Evolutionary conservation across 2,797 vertebrate genomes (phyloP).

Genomic region (Paratrypauchen microcephalus): DNA sequence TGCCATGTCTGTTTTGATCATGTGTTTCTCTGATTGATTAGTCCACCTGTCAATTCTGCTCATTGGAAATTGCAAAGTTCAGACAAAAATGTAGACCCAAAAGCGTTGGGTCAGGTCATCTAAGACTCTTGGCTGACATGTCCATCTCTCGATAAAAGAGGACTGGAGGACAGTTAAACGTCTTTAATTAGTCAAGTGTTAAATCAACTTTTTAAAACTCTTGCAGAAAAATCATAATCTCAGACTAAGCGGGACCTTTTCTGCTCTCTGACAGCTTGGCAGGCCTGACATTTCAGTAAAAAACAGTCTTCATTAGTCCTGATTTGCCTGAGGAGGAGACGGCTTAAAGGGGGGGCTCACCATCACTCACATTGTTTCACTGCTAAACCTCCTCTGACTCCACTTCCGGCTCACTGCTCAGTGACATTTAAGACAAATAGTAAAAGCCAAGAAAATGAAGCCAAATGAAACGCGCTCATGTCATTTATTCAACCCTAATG

Average conservation of each 20-base stretch:
- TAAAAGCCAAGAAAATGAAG: slow-evolving; percentile 18
- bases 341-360: slow-evolving; percentile 10
- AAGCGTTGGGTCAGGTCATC: too few species aligned
- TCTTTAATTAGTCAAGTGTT: slow-evolving; percentile 3
- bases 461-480: slow-evolving; percentile 32
- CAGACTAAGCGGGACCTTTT: slow-evolving; percentile 4
- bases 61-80: too few species aligned
- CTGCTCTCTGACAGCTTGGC: slow-evolving; percentile 5
- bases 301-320: background rate
- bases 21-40: too few species aligned
- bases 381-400: slow-evolving; percentile 13
- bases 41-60: too few species aligned
- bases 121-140: background rate
- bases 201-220: background rate
- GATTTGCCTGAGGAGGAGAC: slow-evolving; percentile 3
- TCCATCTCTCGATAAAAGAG: background rate
- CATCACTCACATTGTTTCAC: slow-evolving; percentile 3
- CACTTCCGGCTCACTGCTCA: slow-evolving; percentile 8
- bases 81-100: too few species aligned
- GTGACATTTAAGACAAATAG: slow-evolving; percentile 49
- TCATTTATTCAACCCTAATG: slow-evolving; percentile 41
- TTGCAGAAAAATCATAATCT: background rate
- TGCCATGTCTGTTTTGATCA: too few species aligned
- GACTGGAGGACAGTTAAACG: background rate
- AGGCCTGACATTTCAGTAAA: slow-evolving; percentile 8